Conservation (phyloP, 1,140 invertebrate genomes). For the Heliconius hermathena region DNA sequence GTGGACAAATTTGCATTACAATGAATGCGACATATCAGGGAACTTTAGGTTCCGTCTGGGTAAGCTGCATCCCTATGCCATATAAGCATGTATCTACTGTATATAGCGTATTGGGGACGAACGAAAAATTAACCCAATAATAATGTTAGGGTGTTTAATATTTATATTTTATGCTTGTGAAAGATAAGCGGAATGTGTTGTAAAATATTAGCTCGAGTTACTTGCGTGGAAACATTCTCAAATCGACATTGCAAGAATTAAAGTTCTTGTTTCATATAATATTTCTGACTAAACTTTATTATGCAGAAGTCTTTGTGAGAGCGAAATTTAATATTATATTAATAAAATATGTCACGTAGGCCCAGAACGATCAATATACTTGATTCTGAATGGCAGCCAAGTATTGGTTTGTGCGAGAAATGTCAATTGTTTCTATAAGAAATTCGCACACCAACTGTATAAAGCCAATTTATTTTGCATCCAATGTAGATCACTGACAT, state of each 20-base stretch:
- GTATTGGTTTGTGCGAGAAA: constrained; percentile 54
- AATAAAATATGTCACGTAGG: constrained; percentile 58
- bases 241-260: not conserved
- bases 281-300: not conserved
- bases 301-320: constrained; percentile 39
- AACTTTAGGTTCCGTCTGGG: constrained; percentile 64
- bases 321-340: constrained; percentile 45
- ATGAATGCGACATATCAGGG: constrained; percentile 68
- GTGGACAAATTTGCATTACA: constrained; percentile 77
- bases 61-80: constrained; percentile 44
- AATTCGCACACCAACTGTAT: not conserved
- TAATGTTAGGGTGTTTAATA: not conserved
- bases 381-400: constrained; percentile 53
- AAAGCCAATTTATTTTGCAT: not conserved
- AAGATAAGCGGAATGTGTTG: not conserved
- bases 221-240: not conserved
- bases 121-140: not conserved
- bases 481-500: not conserved
- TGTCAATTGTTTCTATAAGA: constrained; percentile 47
- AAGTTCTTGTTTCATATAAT: not conserved
- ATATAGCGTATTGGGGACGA: not conserved
- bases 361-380: constrained; percentile 47
- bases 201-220: not conserved
- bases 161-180: constrained; percentile 7
- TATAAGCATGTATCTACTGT: constrained; percentile 16